Evolutionary conservation across 2,113 vertebrate genomes (phyloP), one percentile per base, ranked within the genome.

Genomic region (Ammodytes dubius): DNA sequence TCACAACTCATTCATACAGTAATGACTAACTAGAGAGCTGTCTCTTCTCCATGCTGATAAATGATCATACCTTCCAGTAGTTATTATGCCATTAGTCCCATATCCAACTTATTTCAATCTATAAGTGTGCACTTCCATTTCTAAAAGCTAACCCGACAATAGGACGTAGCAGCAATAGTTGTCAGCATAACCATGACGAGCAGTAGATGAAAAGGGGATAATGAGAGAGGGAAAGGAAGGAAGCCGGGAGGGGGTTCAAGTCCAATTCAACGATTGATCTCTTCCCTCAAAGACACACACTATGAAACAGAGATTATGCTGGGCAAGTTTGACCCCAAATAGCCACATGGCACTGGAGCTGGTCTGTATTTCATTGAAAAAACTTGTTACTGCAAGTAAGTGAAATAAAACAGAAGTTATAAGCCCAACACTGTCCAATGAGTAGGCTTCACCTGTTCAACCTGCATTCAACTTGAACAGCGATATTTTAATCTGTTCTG

Each of bases 281-380:
- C 66, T 85, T 86, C 91, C 83, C 92, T 86, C 70, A 70, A 57
- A 82, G 77, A 75, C 15, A 85, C 82, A 42, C 81, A 89, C 88
- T 91, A 91, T 53, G 46, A 64, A 47, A 54, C 40, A 53, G 58
- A 64, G 74, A 77, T 64, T 67, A 84, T 83, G 80, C 73, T 27
- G 63, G 84, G 46, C 63, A 72, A 17, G 11, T 35, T 53, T 60
- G 42, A 82, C 79, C 85, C 67, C 75, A 84, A 71, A 77, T 65
- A 68, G 74, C 66, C 79, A 66, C 70, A 65, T 63, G 73, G 67
- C 78, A 81, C 74, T 68, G 43, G 39, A 57, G 63, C 70, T 27
- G 27, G 71, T 74, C 71, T 85, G 59, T 77, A 17, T 61, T 75
- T 85, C 60, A 63, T 67, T 71, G 72, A 87, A 54, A 70, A 77